Conservation (phyloP, 2,113 vertebrate genomes). For the Hypanus sabinus region DNA sequence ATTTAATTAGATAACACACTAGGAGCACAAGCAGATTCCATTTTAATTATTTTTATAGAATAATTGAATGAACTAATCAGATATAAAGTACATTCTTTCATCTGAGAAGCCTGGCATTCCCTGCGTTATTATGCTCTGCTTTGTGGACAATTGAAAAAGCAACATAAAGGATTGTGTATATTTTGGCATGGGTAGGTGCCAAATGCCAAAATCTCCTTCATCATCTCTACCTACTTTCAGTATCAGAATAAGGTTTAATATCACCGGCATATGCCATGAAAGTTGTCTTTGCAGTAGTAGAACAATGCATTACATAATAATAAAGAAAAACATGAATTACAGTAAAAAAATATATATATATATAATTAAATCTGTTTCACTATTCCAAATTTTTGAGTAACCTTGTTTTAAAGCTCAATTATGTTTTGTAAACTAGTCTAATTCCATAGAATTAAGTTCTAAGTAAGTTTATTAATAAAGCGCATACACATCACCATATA, state of each 20-base stretch:
- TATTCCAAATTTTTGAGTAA: background rate
- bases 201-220: background rate
- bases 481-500: too few species aligned
- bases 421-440: too few species aligned
- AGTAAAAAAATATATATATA: background rate
- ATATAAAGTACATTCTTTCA: background rate
- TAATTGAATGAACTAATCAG: background rate
- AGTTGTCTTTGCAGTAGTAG: too few species aligned
- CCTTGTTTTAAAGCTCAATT: too few species aligned
- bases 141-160: background rate
- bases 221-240: background rate
- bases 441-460: too few species aligned
- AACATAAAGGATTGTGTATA: background rate
- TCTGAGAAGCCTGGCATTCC: background rate
- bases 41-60: conserved; percentile 4
- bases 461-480: too few species aligned
- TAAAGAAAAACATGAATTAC: too few species aligned
- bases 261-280: too few species aligned
- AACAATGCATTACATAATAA: too few species aligned
- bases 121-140: background rate
- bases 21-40: background rate
- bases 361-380: background rate
- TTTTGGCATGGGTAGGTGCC: background rate
- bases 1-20: conserved; percentile 12
- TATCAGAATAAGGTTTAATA: too few species aligned